phyloP scores from a whole-genome alignment of 1,140 invertebrate genomes.

The Pseudomyrmex cubaensis region DNA sequence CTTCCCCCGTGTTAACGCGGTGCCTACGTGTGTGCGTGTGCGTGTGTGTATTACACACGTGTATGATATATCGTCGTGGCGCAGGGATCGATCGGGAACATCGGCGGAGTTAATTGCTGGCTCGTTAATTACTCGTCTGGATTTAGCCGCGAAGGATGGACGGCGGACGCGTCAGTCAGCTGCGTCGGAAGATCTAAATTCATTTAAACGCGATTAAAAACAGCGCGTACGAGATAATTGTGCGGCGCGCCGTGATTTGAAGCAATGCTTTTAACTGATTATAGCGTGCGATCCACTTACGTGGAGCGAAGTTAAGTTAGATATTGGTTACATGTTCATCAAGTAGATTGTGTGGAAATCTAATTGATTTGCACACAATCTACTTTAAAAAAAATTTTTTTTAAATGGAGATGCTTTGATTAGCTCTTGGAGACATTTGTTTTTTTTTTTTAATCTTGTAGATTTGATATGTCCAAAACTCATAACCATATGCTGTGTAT shows the following conservation, averaged over 20 bases:
- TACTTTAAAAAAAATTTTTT: too few species aligned
- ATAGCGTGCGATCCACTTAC: too few species aligned
- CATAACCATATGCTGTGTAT: too few species aligned
- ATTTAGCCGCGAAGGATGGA: slow-evolving; percentile 51
- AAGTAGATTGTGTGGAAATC: too few species aligned
- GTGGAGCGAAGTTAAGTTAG: too few species aligned
- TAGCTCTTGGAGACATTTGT: too few species aligned
- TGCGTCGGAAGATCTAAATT: slow-evolving; percentile 55
- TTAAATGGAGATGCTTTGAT: too few species aligned
- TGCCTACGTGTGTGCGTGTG: not conserved
- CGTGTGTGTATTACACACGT: not conserved
- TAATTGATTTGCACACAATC: too few species aligned
- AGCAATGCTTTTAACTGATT: not conserved
- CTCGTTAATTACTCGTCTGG: slow-evolving; percentile 65
- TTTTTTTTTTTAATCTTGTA: too few species aligned
- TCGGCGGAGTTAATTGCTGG: slow-evolving; percentile 62
- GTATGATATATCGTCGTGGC: slow-evolving; percentile 25
- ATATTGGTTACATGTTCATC: too few species aligned
- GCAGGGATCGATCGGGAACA: slow-evolving; percentile 52
- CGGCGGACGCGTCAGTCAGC: slow-evolving; percentile 35
- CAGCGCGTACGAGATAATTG: slow-evolving; percentile 11
- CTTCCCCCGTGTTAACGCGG: too few species aligned
- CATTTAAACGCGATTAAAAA: slow-evolving; percentile 55
- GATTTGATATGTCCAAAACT: too few species aligned
- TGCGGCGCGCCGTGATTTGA: not conserved